Percentiles rank a stretch among this genome's conserved stretches.
Evolutionary conservation across 2,888 invertebrate species (phyloP).

Genomic region (Stictocephala bisonia): DNA sequence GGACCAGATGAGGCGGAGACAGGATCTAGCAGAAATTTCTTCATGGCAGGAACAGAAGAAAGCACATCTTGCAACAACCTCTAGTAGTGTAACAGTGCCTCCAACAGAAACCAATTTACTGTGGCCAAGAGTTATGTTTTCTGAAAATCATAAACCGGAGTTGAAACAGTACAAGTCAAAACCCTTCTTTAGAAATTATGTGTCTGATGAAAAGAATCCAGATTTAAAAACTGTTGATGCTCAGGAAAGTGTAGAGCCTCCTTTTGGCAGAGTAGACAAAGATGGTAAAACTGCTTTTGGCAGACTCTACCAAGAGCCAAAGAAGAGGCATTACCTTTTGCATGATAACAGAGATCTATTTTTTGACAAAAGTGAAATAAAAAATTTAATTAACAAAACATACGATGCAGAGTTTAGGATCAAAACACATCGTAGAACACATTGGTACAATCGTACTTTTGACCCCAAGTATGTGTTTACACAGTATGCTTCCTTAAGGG

Average conservation of each 20-base stretch:
- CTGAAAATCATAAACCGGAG: neutral
- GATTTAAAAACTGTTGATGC: no score
- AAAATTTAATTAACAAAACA: neutral
- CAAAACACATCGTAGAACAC: conserved; percentile 3
- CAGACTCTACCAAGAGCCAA: neutral
- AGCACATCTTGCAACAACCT: no score
- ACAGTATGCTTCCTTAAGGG: neutral
- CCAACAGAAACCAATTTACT: no score
- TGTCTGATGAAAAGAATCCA: neutral
- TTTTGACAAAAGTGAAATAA: neutral
- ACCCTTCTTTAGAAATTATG: neutral
- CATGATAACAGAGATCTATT: neutral
- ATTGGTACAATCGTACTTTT: conserved; percentile 11
- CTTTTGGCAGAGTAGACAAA: conserved; percentile 6
- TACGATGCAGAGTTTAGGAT: conserved; percentile 10
- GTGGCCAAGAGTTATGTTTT: no score
- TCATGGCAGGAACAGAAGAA: neutral
- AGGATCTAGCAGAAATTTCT: neutral
- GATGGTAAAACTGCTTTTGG: conserved; percentile 6
- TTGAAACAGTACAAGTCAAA: conserved; percentile 9
- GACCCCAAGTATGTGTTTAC: conserved; percentile 26
- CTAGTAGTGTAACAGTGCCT: no score
- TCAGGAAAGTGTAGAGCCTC: no score
- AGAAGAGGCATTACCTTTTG: conserved; percentile 12
- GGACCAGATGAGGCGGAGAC: conserved; percentile 17